phyloP scores from a whole-genome alignment of 2,888 invertebrate species.

The Trisateles emortualis region DNA sequence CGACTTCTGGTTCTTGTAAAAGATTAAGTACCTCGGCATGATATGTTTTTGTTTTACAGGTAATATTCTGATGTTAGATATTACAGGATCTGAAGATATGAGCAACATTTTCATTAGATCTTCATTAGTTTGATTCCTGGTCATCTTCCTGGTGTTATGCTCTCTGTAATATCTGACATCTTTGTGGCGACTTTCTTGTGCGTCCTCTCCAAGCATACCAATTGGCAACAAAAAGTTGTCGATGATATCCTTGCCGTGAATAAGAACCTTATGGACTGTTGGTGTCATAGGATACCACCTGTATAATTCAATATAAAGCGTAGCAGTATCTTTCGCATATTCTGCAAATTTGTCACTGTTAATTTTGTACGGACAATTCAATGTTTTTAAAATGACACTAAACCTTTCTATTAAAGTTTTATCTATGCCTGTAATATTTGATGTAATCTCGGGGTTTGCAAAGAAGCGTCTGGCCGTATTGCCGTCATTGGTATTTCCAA shows the following conservation, averaged over 20 bases:
- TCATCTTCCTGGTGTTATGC: not conserved
- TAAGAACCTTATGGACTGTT: not conserved
- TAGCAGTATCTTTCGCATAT: not conserved
- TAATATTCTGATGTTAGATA: too few relatives aligned
- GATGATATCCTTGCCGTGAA: not conserved
- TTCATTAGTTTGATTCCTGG: not conserved
- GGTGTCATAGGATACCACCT: not conserved
- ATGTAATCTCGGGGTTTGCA: not conserved
- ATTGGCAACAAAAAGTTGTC: not conserved
- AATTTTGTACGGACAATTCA: not conserved
- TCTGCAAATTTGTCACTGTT: not conserved
- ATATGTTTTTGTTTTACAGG: too few relatives aligned
- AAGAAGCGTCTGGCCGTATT: not conserved
- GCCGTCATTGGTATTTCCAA: not conserved
- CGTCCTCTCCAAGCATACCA: constrained; percentile 1
- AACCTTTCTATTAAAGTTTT: not conserved
- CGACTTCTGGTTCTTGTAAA: too few relatives aligned
- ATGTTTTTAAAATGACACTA: not conserved
- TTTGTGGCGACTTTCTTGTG: constrained; percentile 3
- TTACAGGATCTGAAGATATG: not conserved
- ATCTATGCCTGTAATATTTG: not conserved
- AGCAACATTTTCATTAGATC: not conserved
- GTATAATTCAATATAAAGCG: not conserved
- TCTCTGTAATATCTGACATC: not conserved
- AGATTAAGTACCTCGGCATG: too few relatives aligned